Evolutionary conservation across 2,888 invertebrate genomes (phyloP).

Genomic region (Philonicus albiceps): DNA sequence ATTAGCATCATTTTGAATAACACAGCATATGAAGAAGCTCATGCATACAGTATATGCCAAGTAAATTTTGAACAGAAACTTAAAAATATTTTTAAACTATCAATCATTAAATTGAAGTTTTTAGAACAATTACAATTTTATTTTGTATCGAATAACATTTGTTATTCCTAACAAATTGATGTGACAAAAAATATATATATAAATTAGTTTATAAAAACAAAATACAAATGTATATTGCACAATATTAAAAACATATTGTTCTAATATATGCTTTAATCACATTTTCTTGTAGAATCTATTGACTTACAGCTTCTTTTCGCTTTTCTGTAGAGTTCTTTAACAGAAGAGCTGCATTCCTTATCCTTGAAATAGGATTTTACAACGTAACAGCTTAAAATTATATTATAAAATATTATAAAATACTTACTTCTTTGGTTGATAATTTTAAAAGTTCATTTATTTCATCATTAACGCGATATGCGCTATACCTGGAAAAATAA

Average conservation of each 20-base stretch:
- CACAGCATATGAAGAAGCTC: too few species aligned
- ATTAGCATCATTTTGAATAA: too few species aligned
- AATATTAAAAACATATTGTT: background rate
- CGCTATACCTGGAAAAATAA: background rate
- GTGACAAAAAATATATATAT: background rate
- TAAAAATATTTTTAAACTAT: background rate
- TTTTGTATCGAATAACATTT: background rate
- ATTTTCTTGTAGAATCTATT: background rate
- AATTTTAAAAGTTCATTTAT: background rate
- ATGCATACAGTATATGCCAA: too few species aligned
- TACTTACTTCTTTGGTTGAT: background rate
- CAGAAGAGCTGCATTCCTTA: background rate
- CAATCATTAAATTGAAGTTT: background rate
- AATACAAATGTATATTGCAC: background rate
- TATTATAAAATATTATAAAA: background rate
- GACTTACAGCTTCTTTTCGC: background rate
- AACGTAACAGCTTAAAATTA: background rate
- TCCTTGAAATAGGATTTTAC: background rate
- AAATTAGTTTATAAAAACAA: background rate
- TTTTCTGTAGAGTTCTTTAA: background rate
- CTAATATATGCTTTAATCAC: background rate
- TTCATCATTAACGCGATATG: slow-evolving; percentile 13
- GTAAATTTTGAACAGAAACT: too few species aligned
- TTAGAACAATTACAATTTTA: background rate
- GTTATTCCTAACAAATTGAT: background rate